phyloP scores from a whole-genome alignment of 2,113 vertebrate genomes.

The Neodon shergylaensis region DNA sequence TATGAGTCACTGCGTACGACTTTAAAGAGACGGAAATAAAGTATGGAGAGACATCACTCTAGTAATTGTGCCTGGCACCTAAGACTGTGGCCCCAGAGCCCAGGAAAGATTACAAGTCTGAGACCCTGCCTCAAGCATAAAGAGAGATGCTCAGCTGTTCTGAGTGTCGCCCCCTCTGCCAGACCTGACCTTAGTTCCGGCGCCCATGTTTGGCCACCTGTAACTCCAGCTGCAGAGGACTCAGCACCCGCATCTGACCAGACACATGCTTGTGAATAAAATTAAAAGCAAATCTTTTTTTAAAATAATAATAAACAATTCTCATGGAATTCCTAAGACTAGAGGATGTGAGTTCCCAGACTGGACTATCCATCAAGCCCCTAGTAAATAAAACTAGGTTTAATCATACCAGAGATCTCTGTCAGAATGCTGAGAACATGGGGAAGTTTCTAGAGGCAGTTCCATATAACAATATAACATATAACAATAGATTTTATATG shows the following conservation, averaged over 20 bases:
- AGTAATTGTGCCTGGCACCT: too few species aligned
- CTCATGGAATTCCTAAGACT: conserved; percentile 23
- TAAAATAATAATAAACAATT: conserved; percentile 6
- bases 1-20: background rate
- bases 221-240: background rate
- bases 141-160: background rate
- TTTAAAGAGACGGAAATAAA: background rate
- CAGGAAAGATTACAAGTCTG: background rate
- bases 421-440: background rate
- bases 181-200: background rate
- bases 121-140: background rate
- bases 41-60: background rate
- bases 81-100: background rate
- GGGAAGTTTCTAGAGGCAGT: conserved; percentile 4
- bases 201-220: background rate
- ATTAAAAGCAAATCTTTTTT: background rate
- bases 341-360: background rate
- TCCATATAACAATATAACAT: too few species aligned
- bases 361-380: background rate
- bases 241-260: background rate
- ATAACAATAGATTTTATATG: background rate
- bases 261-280: background rate
- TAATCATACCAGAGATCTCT: conserved; percentile 10
- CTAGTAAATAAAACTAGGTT: conserved; percentile 44
- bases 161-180: background rate